Percentiles rank a stretch among this genome's conserved stretches.
phyloP scores from a whole-genome alignment of 2,113 vertebrate species.

The Osmerus eperlanus region DNA sequence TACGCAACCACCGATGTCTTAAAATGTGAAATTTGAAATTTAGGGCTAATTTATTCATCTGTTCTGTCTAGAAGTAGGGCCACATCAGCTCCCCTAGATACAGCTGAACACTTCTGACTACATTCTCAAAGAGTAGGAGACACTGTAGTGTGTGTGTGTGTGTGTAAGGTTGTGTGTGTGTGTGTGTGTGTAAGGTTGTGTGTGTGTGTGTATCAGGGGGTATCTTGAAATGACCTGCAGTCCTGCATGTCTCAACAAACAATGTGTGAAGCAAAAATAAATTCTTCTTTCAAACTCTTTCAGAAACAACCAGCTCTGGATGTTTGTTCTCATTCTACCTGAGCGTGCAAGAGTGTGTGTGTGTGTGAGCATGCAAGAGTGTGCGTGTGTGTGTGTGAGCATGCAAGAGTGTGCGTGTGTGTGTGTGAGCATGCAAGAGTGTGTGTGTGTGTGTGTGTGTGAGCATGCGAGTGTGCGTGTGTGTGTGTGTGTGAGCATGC shows the following conservation, averaged over 20 bases:
- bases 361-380: slow-evolving; percentile 9
- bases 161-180: background rate
- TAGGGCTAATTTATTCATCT: slow-evolving; percentile 46
- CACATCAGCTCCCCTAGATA: slow-evolving; percentile 38
- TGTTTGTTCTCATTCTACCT: background rate
- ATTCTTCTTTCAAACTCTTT: slow-evolving; percentile 54
- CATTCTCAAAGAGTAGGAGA: slow-evolving; percentile 52
- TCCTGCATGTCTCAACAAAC: slow-evolving; percentile 69
- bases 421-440: background rate
- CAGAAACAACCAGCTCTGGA: slow-evolving; percentile 7
- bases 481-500: background rate
- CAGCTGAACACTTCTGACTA: slow-evolving; percentile 39
- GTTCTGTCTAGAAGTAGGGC: slow-evolving; percentile 18
- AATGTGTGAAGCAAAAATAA: slow-evolving; percentile 67
- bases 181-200: slow-evolving; percentile 43
- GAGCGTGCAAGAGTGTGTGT: background rate
- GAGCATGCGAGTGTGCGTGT: background rate
- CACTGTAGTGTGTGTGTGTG: slow-evolving; percentile 40
- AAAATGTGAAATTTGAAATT: slow-evolving; percentile 64
- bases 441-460: background rate
- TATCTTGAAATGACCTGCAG: slow-evolving; percentile 61
- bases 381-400: no score
- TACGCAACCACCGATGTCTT: slow-evolving; percentile 45
- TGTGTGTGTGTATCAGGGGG: slow-evolving; percentile 55
- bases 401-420: background rate